phyloP scores from a whole-genome alignment of 2,113 vertebrate genomes.

The Tringa solitaria region DNA sequence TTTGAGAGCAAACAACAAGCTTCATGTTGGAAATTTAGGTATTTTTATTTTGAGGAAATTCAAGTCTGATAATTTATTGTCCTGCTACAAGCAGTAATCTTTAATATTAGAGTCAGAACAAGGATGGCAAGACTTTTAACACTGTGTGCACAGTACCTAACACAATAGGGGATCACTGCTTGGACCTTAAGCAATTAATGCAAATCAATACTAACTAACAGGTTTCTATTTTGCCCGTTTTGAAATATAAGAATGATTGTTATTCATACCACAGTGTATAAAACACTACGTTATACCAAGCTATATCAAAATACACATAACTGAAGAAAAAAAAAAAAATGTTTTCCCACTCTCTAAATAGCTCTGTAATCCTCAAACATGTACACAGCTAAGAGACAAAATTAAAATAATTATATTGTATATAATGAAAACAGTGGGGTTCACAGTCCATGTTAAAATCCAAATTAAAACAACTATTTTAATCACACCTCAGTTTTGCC shows the following conservation, averaged over 20 bases:
- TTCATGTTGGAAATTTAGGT: background rate
- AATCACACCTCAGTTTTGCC: background rate
- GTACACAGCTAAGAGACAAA: background rate
- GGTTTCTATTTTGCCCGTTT: background rate
- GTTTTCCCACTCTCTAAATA: background rate
- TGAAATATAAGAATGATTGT: background rate
- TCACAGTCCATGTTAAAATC: background rate
- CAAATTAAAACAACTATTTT: background rate
- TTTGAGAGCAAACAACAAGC: background rate
- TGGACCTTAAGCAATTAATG: background rate
- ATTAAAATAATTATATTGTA: background rate
- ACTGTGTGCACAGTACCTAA: background rate
- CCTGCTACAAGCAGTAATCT: background rate
- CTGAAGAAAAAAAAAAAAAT: background rate
- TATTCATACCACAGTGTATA: background rate
- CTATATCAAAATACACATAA: background rate
- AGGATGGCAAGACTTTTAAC: background rate
- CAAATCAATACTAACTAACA: background rate
- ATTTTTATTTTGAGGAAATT: background rate
- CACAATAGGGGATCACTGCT: background rate
- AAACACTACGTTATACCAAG: background rate
- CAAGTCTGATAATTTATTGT: background rate
- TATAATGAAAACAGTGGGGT: background rate
- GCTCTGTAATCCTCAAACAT: background rate
- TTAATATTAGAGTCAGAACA: background rate